These are phyloP conservation scores for Drosophila sulfurigaster DNA, from an alignment of 1,140 invertebrate genomes.

Conservation along the genomic window DNA sequence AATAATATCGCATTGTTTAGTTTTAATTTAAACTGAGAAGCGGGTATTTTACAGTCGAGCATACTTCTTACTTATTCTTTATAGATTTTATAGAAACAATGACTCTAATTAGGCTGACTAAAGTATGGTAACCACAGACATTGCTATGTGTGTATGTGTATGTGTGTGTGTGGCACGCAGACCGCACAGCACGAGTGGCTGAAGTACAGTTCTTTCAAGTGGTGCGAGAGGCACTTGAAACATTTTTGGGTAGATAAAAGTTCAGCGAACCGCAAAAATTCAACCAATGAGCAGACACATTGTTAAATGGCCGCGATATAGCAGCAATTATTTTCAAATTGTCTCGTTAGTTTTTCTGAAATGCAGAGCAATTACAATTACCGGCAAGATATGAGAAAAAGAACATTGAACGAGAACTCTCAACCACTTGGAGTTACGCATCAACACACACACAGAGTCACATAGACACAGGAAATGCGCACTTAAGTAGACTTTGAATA, in stretches of 20 bases:
- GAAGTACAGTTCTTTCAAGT: constrained; percentile 26
- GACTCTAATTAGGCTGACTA: constrained; percentile 49
- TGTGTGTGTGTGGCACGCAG: background rate
- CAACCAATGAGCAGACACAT: constrained; percentile 65
- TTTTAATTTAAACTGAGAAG: too few species aligned
- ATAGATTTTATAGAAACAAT: constrained; percentile 43
- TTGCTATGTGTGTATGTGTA: background rate
- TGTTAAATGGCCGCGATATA: constrained; percentile 74
- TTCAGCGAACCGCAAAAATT: constrained; percentile 70
- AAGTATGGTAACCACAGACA: constrained; percentile 50
- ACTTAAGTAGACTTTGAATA: constrained; percentile 82
- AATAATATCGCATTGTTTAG: too few species aligned
- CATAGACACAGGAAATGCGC: constrained; percentile 66
- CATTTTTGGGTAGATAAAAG: constrained; percentile 72
- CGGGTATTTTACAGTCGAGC: too few species aligned
- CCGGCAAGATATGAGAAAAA: constrained; percentile 53
- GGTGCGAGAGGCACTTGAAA: constrained; percentile 40
- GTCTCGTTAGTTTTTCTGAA: constrained; percentile 73
- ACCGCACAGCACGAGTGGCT: constrained; percentile 53
- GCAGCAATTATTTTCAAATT: constrained; percentile 80
- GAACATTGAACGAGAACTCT: background rate
- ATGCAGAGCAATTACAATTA: constrained; percentile 73
- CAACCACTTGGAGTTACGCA: constrained; percentile 61
- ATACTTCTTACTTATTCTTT: background rate
- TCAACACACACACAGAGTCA: constrained; percentile 59